A percentile compares a stretch with the other conserved stretches of the same genome.
Conservation (phyloP, 2,888 invertebrate genomes). For the Amblyjoppa proteus region DNA sequence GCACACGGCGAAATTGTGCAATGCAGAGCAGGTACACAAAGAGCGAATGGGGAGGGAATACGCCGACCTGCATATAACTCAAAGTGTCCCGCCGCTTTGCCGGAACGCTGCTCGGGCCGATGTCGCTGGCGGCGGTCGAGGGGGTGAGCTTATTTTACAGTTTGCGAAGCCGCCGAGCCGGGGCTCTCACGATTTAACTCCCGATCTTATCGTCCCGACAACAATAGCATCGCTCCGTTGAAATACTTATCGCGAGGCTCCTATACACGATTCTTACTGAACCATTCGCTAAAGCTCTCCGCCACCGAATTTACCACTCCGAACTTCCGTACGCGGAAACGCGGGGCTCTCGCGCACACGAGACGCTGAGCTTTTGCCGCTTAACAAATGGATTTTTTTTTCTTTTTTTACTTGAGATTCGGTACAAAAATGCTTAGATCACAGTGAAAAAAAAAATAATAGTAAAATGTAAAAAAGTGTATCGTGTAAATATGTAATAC, state of each 20-base stretch:
- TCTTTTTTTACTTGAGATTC: neutral
- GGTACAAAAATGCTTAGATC: neutral
- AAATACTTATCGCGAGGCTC: conserved; percentile 76
- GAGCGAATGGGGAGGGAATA: conserved; percentile 19
- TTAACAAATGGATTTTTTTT: neutral
- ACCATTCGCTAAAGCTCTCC: conserved; percentile 43
- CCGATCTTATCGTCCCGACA: conserved; percentile 79
- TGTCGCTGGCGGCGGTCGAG: conserved; percentile 19
- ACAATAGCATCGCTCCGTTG: conserved; percentile 78
- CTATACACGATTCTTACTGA: conserved; percentile 49
- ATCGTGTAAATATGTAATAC: too few relatives aligned
- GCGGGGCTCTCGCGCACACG: neutral
- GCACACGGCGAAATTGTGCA: conserved; percentile 55
- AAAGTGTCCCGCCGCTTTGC: conserved; percentile 75
- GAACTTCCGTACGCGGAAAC: neutral
- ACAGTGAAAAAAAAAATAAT: too few relatives aligned
- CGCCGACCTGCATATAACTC: conserved; percentile 78
- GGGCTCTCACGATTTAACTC: conserved; percentile 75
- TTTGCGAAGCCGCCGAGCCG: conserved; percentile 31
- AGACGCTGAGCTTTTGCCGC: neutral
- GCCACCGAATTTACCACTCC: conserved; percentile 38
- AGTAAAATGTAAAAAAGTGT: too few relatives aligned
- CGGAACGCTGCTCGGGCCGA: conserved; percentile 28
- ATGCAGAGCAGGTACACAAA: conserved; percentile 30
- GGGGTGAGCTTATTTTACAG: conserved; percentile 30